These are phyloP conservation scores for Rhadinocentrus ornatus DNA, from an alignment of 2,797 vertebrate genomes.

Conservation along the genomic window DNA sequence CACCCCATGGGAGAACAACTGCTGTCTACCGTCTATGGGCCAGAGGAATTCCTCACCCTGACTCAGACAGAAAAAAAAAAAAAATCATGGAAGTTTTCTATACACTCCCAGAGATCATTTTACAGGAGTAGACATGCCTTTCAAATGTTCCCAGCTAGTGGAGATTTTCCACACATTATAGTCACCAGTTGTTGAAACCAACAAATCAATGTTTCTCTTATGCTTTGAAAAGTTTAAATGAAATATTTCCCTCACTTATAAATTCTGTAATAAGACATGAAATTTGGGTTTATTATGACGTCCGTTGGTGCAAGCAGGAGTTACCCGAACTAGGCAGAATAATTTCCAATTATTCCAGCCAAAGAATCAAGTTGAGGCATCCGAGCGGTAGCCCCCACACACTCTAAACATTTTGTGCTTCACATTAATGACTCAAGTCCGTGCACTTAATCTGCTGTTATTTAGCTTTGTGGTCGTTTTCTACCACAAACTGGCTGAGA, in stretches of 20 bases:
- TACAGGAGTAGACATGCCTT: slow-evolving; percentile 76
- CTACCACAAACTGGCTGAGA: slow-evolving; percentile 55
- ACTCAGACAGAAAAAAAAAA: slow-evolving; percentile 35
- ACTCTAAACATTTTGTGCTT: slow-evolving; percentile 35
- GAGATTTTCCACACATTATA: slow-evolving; percentile 67
- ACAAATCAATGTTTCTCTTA: slow-evolving; percentile 20
- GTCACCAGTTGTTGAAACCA: slow-evolving; percentile 51
- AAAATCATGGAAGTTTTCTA: slow-evolving; percentile 70
- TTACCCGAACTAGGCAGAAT: slow-evolving; percentile 35
- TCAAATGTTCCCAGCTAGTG: slow-evolving; percentile 77
- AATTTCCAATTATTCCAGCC: slow-evolving; percentile 18
- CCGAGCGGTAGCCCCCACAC: slow-evolving; percentile 17
- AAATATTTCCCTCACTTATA: slow-evolving; percentile 20
- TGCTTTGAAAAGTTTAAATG: slow-evolving; percentile 29
- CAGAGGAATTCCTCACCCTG: slow-evolving; percentile 70
- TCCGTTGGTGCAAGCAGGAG: slow-evolving; percentile 35
- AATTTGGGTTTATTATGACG: slow-evolving; percentile 52
- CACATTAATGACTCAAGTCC: slow-evolving; percentile 62
- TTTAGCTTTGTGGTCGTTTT: slow-evolving; percentile 55
- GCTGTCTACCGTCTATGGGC: slow-evolving; percentile 67
- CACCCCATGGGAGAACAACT: slow-evolving; percentile 79
- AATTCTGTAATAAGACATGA: slow-evolving; percentile 14
- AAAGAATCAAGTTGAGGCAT: slow-evolving; percentile 38
- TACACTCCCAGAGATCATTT: slow-evolving; percentile 77
- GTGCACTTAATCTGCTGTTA: slow-evolving; percentile 49